phyloP scores from a whole-genome alignment of 2,797 vertebrate genomes.

The Eulemur albifrons region DNA sequence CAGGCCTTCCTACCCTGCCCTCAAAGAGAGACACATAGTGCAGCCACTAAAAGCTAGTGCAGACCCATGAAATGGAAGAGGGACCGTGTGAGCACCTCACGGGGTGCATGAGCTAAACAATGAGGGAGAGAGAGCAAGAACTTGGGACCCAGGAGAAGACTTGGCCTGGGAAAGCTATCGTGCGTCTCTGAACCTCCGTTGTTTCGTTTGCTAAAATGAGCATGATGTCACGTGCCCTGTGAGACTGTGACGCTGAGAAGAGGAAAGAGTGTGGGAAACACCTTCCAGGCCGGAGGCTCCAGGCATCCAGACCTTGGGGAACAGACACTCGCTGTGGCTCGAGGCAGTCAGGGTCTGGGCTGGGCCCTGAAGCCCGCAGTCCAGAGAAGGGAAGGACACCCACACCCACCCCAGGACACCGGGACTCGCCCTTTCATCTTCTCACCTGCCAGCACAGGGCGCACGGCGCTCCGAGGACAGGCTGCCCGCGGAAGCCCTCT shows the following conservation, averaged over 20 bases:
- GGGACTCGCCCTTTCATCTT: neutral
- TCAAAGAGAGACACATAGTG: neutral
- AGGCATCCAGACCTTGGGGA: neutral
- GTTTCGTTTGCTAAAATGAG: neutral
- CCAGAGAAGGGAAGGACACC: neutral
- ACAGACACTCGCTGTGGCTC: neutral
- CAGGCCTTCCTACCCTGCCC: neutral
- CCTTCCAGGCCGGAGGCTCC: neutral
- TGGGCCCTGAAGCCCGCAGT: neutral
- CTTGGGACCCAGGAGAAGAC: neutral
- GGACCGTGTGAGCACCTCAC: neutral
- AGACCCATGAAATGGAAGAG: neutral
- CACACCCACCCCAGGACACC: rapidly evolving
- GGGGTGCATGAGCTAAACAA: neutral
- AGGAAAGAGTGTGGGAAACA: neutral
- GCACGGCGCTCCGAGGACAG: neutral
- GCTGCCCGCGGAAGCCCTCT: neutral
- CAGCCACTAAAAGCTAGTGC: neutral
- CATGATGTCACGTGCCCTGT: neutral
- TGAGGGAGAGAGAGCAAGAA: neutral
- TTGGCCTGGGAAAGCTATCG: neutral
- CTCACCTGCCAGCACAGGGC: neutral
- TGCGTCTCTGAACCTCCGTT: neutral
- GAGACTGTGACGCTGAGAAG: neutral
- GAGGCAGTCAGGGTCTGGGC: neutral